Conservation (phyloP, 2,113 vertebrate genomes). For the Canis aureus region DNA sequence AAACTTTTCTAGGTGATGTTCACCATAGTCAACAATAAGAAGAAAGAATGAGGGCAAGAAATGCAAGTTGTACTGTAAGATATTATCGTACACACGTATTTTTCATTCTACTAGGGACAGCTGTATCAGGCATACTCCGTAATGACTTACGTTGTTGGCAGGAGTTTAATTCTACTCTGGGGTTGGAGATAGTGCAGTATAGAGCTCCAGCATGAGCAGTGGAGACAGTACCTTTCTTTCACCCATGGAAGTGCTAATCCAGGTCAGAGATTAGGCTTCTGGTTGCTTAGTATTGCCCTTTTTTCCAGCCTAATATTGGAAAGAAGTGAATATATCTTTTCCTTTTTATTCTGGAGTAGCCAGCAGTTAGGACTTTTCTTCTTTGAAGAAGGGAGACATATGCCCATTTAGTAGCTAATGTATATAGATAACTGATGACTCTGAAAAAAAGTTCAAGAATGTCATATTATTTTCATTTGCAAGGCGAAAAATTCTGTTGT, state of each 20-base stretch:
- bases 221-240: background rate
- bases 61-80: background rate
- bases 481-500: constrained; percentile 45
- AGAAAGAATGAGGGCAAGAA: background rate
- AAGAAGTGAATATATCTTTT: background rate
- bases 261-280: background rate
- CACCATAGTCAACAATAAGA: background rate
- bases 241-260: rapidly evolving
- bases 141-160: background rate
- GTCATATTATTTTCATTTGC: constrained; percentile 46
- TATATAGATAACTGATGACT: background rate
- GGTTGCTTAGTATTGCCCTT: background rate
- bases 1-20: background rate
- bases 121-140: background rate
- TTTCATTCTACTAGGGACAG: background rate
- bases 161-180: background rate
- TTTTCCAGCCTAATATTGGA: constrained; percentile 12
- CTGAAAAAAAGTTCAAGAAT: background rate
- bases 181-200: background rate
- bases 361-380: background rate
- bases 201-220: background rate
- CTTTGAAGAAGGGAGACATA: background rate
- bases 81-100: background rate
- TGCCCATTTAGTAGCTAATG: background rate
- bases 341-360: background rate